phyloP scores from a whole-genome alignment of 1,140 invertebrate species.

The Pteromalus puparum region DNA sequence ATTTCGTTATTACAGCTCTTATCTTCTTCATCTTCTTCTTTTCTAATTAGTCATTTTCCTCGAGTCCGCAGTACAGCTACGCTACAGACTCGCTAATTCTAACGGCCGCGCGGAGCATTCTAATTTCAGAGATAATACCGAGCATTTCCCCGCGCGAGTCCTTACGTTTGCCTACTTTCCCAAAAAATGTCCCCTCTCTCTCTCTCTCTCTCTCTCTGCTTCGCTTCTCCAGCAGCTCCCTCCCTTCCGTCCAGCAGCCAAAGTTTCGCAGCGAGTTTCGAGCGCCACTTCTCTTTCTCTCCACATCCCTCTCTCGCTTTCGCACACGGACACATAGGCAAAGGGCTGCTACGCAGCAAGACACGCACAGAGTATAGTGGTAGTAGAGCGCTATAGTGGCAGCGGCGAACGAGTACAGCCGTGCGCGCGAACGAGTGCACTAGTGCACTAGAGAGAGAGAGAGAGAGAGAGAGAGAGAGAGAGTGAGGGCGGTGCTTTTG shows the following conservation, averaged over 20 bases:
- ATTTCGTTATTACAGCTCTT: too few relatives aligned
- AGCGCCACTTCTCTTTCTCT: not conserved
- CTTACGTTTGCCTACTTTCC: not conserved
- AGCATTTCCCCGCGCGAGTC: too few relatives aligned
- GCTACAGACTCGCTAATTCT: too few relatives aligned
- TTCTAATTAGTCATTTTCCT: not conserved
- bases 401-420: conserved; percentile 48
- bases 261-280: not conserved
- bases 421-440: conserved; percentile 23
- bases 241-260: not conserved
- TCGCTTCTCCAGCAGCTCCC: not conserved
- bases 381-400: conserved; percentile 3
- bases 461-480: conserved; percentile 7
- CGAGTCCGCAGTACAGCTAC: not conserved
- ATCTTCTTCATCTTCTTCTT: not conserved
- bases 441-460: not conserved
- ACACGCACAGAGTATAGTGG: too few relatives aligned
- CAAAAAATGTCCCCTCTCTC: not conserved
- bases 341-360: not conserved
- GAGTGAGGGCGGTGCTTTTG: conserved; percentile 72
- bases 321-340: not conserved
- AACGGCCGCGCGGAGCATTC: too few relatives aligned
- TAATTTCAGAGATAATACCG: too few relatives aligned
- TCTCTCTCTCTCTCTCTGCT: not conserved
- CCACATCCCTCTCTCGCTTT: not conserved